Percentiles rank a stretch among this genome's conserved stretches.
phyloP scores from a whole-genome alignment of 30 jellyfish, hydroid and myxozoan genomes.

The Mastigias papua region DNA sequence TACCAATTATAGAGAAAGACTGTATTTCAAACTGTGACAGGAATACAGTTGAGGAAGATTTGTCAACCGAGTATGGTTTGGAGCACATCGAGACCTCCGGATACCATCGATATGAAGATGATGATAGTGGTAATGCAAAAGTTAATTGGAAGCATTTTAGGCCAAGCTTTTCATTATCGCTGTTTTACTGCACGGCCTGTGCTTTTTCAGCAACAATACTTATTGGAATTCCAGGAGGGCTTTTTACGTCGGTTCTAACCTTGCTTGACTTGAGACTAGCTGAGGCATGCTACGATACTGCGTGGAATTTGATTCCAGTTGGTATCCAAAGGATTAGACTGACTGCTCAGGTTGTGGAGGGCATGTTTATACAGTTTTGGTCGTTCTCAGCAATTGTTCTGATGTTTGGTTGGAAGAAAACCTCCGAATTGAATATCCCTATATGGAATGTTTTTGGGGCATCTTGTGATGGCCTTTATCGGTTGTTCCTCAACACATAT shows the following conservation, averaged over 20 bases:
- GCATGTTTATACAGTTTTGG: slow-evolving; percentile 66
- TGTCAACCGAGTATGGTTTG: slow-evolving; percentile 13
- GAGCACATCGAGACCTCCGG: neutral
- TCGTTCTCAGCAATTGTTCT: slow-evolving; percentile 37
- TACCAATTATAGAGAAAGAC: neutral
- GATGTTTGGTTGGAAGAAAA: slow-evolving; percentile 44
- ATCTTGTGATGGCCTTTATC: slow-evolving; percentile 45
- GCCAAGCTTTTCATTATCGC: slow-evolving; percentile 33
- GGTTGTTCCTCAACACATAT: slow-evolving; percentile 44
- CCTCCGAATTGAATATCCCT: slow-evolving; percentile 37
- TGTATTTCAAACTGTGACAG: neutral
- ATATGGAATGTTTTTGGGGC: slow-evolving; percentile 66
- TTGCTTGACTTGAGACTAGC: slow-evolving; percentile 66
- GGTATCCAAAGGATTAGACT: slow-evolving; percentile 24
- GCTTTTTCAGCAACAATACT: slow-evolving; percentile 40
- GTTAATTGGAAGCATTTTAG: slow-evolving; percentile 37
- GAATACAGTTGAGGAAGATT: neutral
- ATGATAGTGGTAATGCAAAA: neutral
- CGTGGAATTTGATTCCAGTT: slow-evolving; percentile 59
- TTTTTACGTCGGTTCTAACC: slow-evolving; percentile 8
- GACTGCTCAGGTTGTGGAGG: slow-evolving; percentile 72
- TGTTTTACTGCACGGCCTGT: slow-evolving; percentile 3
- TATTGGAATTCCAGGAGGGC: slow-evolving; percentile 51
- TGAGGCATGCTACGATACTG: slow-evolving; percentile 52
- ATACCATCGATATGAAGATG: neutral